Base-by-base conservation (phyloP, 2,888 invertebrate species). In the Sinelater perroti region DNA sequence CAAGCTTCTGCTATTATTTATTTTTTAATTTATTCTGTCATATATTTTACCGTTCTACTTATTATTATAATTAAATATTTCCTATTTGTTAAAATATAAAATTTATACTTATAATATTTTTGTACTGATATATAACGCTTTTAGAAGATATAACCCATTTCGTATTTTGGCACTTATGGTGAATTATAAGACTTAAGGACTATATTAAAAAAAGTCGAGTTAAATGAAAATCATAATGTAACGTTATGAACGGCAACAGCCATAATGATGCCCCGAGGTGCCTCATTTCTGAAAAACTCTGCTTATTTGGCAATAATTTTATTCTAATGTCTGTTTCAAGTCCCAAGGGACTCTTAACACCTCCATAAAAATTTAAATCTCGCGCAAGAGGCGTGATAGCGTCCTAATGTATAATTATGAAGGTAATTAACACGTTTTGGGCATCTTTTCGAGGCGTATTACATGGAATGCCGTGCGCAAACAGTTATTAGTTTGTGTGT, bases 401-500 rank as follows among this genome's bases (percentile, higher is more conserved):
- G 26, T 26, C 21, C 44, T 45, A 45, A 51, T 44, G 33, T 13
- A 51, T 46, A 46, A 45, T 57, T 46, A 57, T 40, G 57, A 47
- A 46, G 13, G 11, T 28, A 54, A 47, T 58, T 58, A 58, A 35
- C 58, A 54, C 58, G 45, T 53, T 58, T 49, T 49, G 38, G 44
- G 30, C 24, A 47, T 35, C 50, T 50, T 56, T 51, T 13, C 26
- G 24, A 45, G 36, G 17, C 16, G 11, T 40, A 54, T 58, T 58
- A 50, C 20, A 31, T 20, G 56, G 56, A 60, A 60, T 60, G 56
- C 28, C 20, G 28, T 60, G 17, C 47, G 46, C 42, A 61, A 52
- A 61, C 54, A 50, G 44, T 54, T 50, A 35, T 54, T 57, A 57
- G 47, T 57, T 50, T 60, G 42, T 46, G 53, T 61, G 40, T 59